These are phyloP conservation scores for Congeria kusceri DNA, from an alignment of 2,888 invertebrate species.

Conservation along the genomic window DNA sequence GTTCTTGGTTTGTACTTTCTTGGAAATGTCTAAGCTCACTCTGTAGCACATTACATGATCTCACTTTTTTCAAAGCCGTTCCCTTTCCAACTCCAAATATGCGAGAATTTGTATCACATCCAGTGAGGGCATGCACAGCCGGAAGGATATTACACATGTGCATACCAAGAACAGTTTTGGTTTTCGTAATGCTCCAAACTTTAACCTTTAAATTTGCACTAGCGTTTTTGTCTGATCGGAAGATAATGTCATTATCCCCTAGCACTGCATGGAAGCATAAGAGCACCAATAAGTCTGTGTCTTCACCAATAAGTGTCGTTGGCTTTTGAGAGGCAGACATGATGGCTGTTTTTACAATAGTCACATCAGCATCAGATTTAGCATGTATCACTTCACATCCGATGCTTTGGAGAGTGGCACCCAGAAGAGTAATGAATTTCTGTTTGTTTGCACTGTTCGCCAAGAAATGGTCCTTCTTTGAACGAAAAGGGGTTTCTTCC, in stretches of 20 bases:
- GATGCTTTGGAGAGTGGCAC: conserved; percentile 19
- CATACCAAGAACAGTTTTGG: conserved; percentile 37
- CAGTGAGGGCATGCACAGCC: conserved; percentile 62
- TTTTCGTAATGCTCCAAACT: conserved; percentile 59
- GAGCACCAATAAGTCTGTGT: conserved; percentile 72
- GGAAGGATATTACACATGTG: conserved; percentile 37
- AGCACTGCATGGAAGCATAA: conserved; percentile 58
- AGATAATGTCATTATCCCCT: conserved; percentile 38
- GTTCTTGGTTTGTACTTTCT: no score
- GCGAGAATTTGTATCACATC: conserved; percentile 65
- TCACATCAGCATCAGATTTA: conserved; percentile 66
- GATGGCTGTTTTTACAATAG: conserved; percentile 66
- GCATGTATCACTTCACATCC: conserved; percentile 56
- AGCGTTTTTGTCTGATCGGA: conserved; percentile 43
- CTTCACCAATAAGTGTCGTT: conserved; percentile 69
- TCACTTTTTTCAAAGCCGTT: conserved; percentile 29
- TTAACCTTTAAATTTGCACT: conserved; percentile 13
- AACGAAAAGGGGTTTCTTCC: conserved; percentile 32
- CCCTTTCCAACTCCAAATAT: conserved; percentile 58
- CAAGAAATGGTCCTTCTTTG: conserved; percentile 61
- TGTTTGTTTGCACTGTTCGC: conserved; percentile 67
- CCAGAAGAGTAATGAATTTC: conserved; percentile 60
- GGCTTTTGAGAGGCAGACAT: conserved; percentile 18
- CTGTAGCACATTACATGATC: not conserved
- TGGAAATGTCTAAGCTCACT: no score